Base-by-base conservation (phyloP, 2,888 invertebrate species). In the Dorcus hopei region DNA sequence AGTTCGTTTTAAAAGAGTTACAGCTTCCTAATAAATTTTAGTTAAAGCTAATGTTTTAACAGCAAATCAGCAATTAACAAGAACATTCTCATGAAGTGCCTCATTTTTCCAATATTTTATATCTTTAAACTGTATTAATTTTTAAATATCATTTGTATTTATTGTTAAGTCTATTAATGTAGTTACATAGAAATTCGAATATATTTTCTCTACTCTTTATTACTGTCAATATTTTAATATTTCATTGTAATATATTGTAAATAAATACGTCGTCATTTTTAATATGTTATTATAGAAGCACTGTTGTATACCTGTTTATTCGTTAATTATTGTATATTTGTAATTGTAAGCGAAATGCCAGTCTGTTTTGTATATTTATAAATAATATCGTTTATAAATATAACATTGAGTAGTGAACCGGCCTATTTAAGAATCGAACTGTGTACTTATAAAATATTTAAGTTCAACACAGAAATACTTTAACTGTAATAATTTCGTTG, bases 331-430 rank as follows among this genome's bases (percentile, higher is more conserved):
- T 39, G 16, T 14, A 40, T 14, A 51, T 38, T n/a, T 16, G 49
- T 50, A 58, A 33, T 49, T 52, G 40, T 42, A 52, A 49, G 49
- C 26, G 49, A 58, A 51, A 57, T 58, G 57, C 61, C 57, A 54
- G 50, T 57, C 45, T 53, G 53, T 39, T 52, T 55, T 57, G 50
- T 52, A 55, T 55, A 41, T 61, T 42, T 43, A 49, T 58, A 54
- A 52, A 55, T 42, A 54, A 42, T 58, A 40, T 26, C 41, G 58
- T 49, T 49, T 61, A 49, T 16, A 52, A 38, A 16, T 54, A 45
- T 38, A 55, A 55, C 60, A 56, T 45, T 38, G 62, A 64, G 69
- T 69, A 69, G 69, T 69, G 51, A 64, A 69, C 65, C 69, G 69
- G 69, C 69, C 69, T 69, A 69, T 59, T 60, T 61, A 64, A 57